Percentiles rank a stretch among this genome's conserved stretches.
Conservation (phyloP, 2,888 invertebrate species). For the Macropis europaea region DNA sequence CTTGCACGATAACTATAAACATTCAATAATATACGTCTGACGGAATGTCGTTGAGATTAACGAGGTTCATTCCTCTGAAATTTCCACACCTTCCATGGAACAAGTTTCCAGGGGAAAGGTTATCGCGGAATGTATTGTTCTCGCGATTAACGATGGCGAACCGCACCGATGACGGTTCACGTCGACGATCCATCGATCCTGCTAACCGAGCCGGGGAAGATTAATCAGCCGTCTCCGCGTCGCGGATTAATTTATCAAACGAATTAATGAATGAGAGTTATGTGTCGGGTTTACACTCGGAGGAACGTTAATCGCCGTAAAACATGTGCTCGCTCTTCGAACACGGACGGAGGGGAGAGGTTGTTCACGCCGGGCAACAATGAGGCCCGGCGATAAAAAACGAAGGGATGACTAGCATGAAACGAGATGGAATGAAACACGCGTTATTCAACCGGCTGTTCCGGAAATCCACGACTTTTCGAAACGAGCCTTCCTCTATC, state of each 20-base stretch:
- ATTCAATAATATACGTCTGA: too few relatives aligned
- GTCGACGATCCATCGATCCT: constrained; percentile 40
- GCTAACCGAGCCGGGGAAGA: constrained; percentile 10
- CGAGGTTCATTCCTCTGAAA: too few relatives aligned
- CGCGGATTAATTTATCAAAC: constrained; percentile 46
- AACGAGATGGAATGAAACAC: constrained; percentile 40
- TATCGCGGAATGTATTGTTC: constrained; percentile 28
- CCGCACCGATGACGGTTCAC: constrained; percentile 1
- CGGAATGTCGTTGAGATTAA: too few relatives aligned
- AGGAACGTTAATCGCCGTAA: constrained; percentile 38
- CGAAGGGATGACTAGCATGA: constrained; percentile 24
- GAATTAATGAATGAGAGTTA: constrained; percentile 40
- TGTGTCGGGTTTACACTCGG: constrained; percentile 5
- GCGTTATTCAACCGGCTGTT: constrained; percentile 10
- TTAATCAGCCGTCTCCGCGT: constrained; percentile 37
- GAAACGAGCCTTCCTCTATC: too few relatives aligned
- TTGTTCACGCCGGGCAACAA: constrained; percentile 7
- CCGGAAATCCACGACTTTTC: constrained; percentile 38
- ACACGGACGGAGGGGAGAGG: constrained; percentile 1
- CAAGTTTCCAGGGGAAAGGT: not conserved
- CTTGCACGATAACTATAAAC: too few relatives aligned
- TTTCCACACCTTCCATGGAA: too few relatives aligned
- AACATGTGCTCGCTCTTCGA: constrained; percentile 24
- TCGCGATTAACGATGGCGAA: constrained; percentile 14
- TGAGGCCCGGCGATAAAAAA: constrained; percentile 30